phyloP scores from a whole-genome alignment of 2,113 vertebrate species.

The Rousettus leschenaultii region DNA sequence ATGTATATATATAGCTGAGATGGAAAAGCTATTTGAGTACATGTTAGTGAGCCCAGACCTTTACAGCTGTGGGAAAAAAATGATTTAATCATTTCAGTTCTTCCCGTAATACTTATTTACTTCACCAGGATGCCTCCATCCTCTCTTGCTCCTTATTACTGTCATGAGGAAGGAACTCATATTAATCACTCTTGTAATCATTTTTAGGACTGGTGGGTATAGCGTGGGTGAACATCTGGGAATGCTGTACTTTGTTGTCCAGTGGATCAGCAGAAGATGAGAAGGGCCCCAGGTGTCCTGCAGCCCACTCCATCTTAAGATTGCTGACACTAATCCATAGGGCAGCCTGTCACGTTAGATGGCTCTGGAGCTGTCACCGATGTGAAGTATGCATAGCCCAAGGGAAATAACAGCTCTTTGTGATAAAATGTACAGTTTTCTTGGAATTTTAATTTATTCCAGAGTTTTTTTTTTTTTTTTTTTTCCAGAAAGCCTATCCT shows the following conservation, averaged over 20 bases:
- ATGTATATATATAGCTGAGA: neutral
- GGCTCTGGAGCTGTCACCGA: conserved; percentile 40
- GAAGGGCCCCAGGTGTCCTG: conserved; percentile 74
- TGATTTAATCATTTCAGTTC: conserved; percentile 42
- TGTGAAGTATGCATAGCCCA: neutral
- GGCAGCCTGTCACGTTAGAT: conserved; percentile 53
- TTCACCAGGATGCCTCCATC: conserved; percentile 44
- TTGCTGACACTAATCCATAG: conserved; percentile 72
- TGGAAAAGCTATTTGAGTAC: neutral
- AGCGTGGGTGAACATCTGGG: conserved; percentile 73
- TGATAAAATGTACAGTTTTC: conserved; percentile 45
- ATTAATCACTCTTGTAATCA: conserved; percentile 45
- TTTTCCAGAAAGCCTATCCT: neutral
- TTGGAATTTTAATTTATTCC: conserved; percentile 54
- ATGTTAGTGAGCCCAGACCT: neutral
- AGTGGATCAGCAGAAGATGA: conserved; percentile 68
- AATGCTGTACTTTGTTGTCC: conserved; percentile 74
- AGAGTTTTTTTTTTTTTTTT: conserved; percentile 52
- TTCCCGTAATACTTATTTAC: neutral
- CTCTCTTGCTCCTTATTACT: conserved; percentile 9
- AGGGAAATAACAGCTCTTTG: conserved; percentile 2
- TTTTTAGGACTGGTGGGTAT: conserved; percentile 64
- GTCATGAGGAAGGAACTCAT: conserved; percentile 23
- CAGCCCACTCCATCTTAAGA: conserved; percentile 59
- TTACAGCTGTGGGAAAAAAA: conserved; percentile 33